These are phyloP conservation scores for Drosophila mauritiana DNA, from an alignment of 1,140 invertebrate species.

Conservation along the genomic window DNA sequence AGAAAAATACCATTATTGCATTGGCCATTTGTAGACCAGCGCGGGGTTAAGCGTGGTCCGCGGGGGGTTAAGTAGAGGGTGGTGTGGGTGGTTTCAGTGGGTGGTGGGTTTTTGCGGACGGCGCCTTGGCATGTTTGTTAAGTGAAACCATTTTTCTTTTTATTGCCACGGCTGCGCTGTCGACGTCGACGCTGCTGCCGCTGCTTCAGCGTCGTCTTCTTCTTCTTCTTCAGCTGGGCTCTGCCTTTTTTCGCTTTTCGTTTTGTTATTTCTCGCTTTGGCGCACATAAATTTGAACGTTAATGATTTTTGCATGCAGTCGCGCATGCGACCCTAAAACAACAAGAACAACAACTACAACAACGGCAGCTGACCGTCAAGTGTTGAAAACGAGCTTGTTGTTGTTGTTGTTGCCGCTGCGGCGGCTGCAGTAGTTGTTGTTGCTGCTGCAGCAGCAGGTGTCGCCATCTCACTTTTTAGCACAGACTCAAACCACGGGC, in stretches of 20 bases:
- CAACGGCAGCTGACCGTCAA: conserved; percentile 36
- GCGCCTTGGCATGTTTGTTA: conserved; percentile 78
- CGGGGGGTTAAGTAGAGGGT: conserved; percentile 3
- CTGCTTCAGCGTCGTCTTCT: not conserved
- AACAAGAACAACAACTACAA: conserved; percentile 9
- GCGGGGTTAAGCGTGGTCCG: conserved; percentile 2
- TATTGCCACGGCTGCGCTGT: conserved; percentile 49
- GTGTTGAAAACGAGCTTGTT: conserved; percentile 63
- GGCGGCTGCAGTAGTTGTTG: conserved; percentile 59
- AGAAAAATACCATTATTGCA: conserved; percentile 80
- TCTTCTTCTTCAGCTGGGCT: not conserved
- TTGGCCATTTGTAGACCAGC: conserved; percentile 28
- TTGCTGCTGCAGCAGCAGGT: conserved; percentile 57
- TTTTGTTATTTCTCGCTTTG: conserved; percentile 83
- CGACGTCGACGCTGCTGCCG: conserved; percentile 1
- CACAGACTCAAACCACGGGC: conserved; percentile 59
- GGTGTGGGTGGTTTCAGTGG: not conserved
- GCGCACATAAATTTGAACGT: conserved; percentile 78
- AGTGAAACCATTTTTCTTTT: conserved; percentile 84
- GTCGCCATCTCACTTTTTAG: conserved; percentile 77
- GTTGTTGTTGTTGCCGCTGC: conserved; percentile 19
- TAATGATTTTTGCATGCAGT: conserved; percentile 83
- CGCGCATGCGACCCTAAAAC: conserved; percentile 58
- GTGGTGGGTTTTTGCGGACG: conserved; percentile 39
- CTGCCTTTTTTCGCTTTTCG: conserved; percentile 20